phyloP scores from a whole-genome alignment of 2,797 vertebrate genomes.

The Pseudotriccus pelzelni region DNA sequence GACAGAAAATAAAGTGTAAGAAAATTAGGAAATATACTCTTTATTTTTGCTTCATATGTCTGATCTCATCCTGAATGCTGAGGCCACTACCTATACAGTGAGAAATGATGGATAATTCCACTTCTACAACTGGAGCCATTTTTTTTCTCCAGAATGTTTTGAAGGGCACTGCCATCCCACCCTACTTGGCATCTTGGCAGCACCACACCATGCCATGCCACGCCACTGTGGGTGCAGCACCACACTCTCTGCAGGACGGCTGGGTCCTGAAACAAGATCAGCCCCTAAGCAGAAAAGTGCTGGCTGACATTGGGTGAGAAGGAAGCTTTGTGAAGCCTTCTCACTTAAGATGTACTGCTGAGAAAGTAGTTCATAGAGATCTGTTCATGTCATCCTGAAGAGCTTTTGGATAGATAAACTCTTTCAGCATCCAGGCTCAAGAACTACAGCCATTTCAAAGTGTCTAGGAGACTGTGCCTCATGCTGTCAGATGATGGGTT shows the following conservation, averaged over 20 bases:
- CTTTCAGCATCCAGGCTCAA: background rate
- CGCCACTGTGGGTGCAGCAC: rapidly evolving
- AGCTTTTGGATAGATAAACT: background rate
- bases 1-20: background rate
- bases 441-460: background rate
- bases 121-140: background rate
- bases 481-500: background rate
- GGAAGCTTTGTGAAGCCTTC: background rate
- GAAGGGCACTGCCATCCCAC: rapidly evolving
- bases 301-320: background rate
- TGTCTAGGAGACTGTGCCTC: background rate
- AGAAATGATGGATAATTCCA: background rate
- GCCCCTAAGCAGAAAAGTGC: rapidly evolving
- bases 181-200: background rate
- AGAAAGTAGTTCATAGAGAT: background rate
- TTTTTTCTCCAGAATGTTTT: rapidly evolving
- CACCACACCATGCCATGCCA: rapidly evolving
- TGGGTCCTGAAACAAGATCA: background rate
- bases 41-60: background rate
- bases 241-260: rapidly evolving
- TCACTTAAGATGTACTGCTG: background rate
- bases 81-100: background rate
- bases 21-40: background rate
- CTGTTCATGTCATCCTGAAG: background rate
- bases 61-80: background rate